Conservation (phyloP, 2,113 vertebrate genomes). For the Hippocampus zosterae region DNA sequence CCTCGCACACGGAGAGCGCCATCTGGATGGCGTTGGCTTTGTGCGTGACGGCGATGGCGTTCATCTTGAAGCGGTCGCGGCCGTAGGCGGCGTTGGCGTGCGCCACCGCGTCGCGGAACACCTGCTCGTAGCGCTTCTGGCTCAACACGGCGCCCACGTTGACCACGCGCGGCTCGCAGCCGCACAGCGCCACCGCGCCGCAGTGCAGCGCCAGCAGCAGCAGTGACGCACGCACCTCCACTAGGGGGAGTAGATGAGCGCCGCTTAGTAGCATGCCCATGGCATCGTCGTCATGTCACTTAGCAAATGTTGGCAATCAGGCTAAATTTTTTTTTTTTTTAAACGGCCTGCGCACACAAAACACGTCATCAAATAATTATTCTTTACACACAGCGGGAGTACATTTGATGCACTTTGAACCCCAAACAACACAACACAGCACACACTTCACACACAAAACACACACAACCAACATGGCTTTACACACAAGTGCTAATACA, state of each 20-base stretch:
- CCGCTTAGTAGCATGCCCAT: not conserved
- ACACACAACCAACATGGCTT: too few species aligned
- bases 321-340: too few species aligned
- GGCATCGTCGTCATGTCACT: too few species aligned
- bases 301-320: too few species aligned
- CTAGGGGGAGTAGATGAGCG: conserved; percentile 10
- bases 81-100: conserved; percentile 89
- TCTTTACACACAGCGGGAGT: not conserved
- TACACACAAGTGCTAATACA: too few species aligned
- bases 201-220: conserved; percentile 84
- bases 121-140: conserved; percentile 90
- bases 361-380: not conserved
- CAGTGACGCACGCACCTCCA: conserved; percentile 60
- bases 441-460: too few species aligned
- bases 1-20: conserved; percentile 96
- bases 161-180: conserved; percentile 89
- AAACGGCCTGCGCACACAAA: too few species aligned
- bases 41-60: conserved; percentile 95
- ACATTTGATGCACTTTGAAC: too few species aligned
- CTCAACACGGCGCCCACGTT: conserved; percentile 93
- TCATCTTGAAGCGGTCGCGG: conserved; percentile 91
- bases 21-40: conserved; percentile 97
- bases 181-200: conserved; percentile 82
- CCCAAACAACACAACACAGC: not conserved
- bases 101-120: conserved; percentile 89